Conservation (phyloP, 2,888 invertebrate genomes). For the Brachypterus glaber region DNA sequence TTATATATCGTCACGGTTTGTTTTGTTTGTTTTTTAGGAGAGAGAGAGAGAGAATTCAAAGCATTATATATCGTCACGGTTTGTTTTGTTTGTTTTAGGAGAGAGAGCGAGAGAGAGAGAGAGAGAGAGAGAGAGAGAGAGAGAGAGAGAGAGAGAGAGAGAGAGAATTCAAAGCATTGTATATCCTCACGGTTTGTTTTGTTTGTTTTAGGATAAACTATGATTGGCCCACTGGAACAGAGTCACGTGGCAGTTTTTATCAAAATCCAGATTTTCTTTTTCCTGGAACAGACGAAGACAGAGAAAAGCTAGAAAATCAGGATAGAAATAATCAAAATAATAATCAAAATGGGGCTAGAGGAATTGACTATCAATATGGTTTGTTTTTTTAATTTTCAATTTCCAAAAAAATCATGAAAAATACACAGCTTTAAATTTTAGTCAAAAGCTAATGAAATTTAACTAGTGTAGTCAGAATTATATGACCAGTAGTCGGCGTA, state of each 20-base stretch:
- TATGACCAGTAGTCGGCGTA: no score
- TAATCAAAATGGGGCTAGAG: neutral
- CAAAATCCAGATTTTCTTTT: slow-evolving; percentile 4
- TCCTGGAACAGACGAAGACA: slow-evolving; percentile 1
- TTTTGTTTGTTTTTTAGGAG: no score
- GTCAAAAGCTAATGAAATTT: neutral
- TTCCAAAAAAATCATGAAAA: neutral
- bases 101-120: no score
- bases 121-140: no score
- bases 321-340: neutral
- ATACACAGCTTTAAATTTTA: neutral
- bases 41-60: no score
- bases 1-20: no score
- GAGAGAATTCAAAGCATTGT: no score
- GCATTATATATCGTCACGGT: no score
- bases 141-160: no score
- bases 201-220: neutral
- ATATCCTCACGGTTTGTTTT: no score
- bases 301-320: neutral
- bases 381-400: neutral
- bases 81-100: no score
- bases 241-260: neutral
- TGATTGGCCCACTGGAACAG: slow-evolving; percentile 6
- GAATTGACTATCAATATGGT: slow-evolving; percentile 19
- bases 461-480: neutral